Evolutionary conservation across 1,140 invertebrate species (phyloP), one percentile per base, ranked within the genome.

Genomic region (Rhagoletis pomonella): DNA sequence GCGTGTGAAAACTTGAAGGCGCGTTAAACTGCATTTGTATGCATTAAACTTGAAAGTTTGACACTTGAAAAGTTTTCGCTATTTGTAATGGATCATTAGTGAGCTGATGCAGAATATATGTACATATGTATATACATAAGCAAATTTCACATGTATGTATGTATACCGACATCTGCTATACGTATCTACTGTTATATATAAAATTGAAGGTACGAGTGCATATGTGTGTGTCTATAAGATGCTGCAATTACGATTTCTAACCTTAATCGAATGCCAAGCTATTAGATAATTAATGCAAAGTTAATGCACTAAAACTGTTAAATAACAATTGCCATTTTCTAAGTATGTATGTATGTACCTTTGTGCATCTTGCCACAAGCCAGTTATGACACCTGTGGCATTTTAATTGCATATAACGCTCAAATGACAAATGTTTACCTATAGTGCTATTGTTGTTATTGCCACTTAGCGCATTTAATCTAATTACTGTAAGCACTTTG

Each of bases 11-110:
- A 55, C 47, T 19, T 55, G 4, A 19, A 19, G 50, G 73, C 73
- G 50, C 50, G 9, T 55, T 19, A 81, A 81, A 81, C 44, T n/a
- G n/a, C n/a, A n/a, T n/a, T n/a, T n/a, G n/a, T n/a, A n/a, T n/a
- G n/a, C 42, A 58, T 3, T 81, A 2, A 58, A 81, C 73, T 81
- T 58, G 44, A 19, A 58, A 81, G 50, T 81, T 81, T 58, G 17
- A 81, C n/a, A 81, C 73, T 81, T 55, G 47, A 81, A 81, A 81
- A 81, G 73, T 81, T 58, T 81, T 50, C n/a, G 67, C 67, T 47
- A 2, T 6, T 1, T 5, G 44, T 81, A 81, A 58, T 81, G 73
- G 17, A 81, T 81, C 47, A 58, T 81, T 81, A 55, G n/a, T 29
- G n/a, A 42, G 67, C 42, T n/a, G 1, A 39, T 10, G 64, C 64